Evolutionary conservation across 2,888 invertebrate genomes (phyloP).

Genomic region (Aspidiotus rigidus): DNA sequence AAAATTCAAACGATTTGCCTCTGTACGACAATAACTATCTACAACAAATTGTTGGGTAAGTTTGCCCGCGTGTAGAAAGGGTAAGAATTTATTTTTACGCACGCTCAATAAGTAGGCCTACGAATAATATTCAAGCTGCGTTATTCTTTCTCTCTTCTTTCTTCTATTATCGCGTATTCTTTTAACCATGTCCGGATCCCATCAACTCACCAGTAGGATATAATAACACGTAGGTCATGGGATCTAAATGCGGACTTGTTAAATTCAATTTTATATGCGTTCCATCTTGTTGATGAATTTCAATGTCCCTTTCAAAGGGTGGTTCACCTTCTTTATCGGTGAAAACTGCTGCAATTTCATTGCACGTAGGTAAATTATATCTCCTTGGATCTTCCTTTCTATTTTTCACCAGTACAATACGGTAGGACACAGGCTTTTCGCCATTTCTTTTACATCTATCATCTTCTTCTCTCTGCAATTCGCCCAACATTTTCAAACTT

Average conservation of each 20-base stretch:
- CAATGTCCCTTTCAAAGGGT: neutral
- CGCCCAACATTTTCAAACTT: neutral
- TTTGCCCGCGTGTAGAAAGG: constrained; percentile 29
- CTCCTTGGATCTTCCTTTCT: neutral
- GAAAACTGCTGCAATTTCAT: constrained; percentile 3
- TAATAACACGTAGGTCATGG: neutral
- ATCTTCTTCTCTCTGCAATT: neutral
- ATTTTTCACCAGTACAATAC: neutral
- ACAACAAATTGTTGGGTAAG: constrained; percentile 42
- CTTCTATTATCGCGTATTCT: neutral
- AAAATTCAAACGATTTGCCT: constrained; percentile 40
- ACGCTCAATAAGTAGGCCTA: constrained; percentile 1
- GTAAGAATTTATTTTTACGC: neutral
- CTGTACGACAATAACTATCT: constrained; percentile 42
- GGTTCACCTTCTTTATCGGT: neutral
- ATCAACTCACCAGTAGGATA: neutral
- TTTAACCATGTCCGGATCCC: neutral
- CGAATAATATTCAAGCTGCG: neutral
- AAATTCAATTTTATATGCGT: neutral
- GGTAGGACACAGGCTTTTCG: neutral
- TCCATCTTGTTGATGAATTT: neutral
- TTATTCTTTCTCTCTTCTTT: neutral
- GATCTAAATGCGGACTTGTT: neutral
- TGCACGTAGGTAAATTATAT: neutral
- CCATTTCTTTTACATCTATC: neutral